Evolutionary conservation across 2,113 vertebrate genomes (phyloP).

Genomic region (Rhadina sibilatrix): DNA sequence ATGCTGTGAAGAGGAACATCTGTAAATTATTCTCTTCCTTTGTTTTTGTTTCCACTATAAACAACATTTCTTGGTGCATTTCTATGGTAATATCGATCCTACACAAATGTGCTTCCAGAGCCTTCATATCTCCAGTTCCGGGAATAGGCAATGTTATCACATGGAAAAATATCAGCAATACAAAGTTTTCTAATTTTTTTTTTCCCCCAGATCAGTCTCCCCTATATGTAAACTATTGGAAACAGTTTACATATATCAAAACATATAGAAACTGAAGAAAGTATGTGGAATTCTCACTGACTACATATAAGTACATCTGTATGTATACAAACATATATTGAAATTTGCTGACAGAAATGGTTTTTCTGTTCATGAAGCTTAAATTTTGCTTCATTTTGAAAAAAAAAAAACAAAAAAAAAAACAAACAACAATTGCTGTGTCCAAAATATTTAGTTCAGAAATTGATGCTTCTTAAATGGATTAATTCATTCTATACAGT

Average conservation of each 20-base stretch:
- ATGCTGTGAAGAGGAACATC: background rate
- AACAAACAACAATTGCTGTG: fast-evolving
- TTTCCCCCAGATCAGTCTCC: background rate
- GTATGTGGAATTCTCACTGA: background rate
- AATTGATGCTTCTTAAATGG: background rate
- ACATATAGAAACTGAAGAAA: background rate
- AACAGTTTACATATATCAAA: background rate
- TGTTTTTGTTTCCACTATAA: background rate
- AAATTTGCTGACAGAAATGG: background rate
- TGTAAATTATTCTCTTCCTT: background rate
- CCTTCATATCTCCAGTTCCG: background rate
- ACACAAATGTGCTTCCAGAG: background rate
- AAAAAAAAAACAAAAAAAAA: too few species aligned
- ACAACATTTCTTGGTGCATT: background rate
- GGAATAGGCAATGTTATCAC: background rate
- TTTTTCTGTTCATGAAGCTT: background rate
- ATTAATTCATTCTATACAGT: background rate
- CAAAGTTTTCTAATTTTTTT: fast-evolving
- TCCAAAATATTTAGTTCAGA: background rate
- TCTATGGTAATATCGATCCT: background rate
- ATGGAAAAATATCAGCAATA: background rate
- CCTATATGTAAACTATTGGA: background rate
- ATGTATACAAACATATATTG: background rate
- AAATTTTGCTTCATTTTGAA: background rate
- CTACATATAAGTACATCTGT: background rate